Evolutionary conservation across 2,888 invertebrate species (phyloP).

Genomic region (Penaeus monodon): DNA sequence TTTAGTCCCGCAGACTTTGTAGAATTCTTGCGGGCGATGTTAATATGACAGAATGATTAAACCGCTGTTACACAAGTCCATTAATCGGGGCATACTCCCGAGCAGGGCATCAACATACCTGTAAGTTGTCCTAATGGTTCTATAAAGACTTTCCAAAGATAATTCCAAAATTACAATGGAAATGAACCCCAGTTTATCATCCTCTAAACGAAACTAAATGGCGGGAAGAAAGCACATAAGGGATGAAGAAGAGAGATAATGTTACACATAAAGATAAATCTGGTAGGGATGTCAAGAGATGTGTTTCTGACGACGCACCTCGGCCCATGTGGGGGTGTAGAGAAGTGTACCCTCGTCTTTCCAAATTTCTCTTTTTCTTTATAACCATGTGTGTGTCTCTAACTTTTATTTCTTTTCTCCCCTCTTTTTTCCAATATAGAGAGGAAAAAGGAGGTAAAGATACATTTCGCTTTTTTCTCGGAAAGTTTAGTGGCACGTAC

Average conservation of each 20-base stretch:
- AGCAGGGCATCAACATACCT: constrained; percentile 28
- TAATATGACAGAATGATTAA: neutral
- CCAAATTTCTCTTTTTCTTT: too few species aligned
- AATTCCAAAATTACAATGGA: constrained; percentile 56
- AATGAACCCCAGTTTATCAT: constrained; percentile 53
- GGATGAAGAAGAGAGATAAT: constrained; percentile 58
- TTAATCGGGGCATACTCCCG: constrained; percentile 38
- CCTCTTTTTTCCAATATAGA: too few species aligned
- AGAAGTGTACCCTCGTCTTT: too few species aligned
- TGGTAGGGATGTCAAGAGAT: constrained; percentile 46
- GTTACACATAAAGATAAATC: constrained; percentile 50
- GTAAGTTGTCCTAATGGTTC: constrained; percentile 34
- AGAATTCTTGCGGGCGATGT: too few species aligned
- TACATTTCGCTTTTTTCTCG: too few species aligned
- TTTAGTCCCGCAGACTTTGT: too few species aligned
- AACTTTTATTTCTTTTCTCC: too few species aligned
- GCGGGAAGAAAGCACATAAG: constrained; percentile 50
- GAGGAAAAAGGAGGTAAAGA: too few species aligned
- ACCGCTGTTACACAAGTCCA: constrained; percentile 31
- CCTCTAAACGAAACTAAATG: constrained; percentile 59
- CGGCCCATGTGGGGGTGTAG: too few species aligned
- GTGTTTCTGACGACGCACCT: constrained; percentile 38
- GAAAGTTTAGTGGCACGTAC: too few species aligned
- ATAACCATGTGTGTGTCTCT: too few species aligned
- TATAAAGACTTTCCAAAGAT: constrained; percentile 52